Conservation (phyloP, 2,888 invertebrate species). For the Gryllus longicercus region DNA sequence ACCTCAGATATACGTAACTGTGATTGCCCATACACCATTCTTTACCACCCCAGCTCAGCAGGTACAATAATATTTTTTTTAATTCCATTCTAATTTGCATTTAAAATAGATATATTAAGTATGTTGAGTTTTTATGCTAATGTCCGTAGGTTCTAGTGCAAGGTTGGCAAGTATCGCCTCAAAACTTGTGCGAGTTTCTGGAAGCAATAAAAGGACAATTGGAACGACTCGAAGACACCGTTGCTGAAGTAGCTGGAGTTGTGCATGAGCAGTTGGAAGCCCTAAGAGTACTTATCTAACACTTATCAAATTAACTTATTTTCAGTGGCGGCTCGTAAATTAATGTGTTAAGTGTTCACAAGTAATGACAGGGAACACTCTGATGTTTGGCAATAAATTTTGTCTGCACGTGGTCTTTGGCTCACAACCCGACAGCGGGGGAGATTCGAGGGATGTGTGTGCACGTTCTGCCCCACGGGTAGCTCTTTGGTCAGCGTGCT, state of each 20-base stretch:
- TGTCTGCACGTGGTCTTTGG: too few species aligned
- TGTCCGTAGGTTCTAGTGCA: constrained; percentile 58
- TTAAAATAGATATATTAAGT: background rate
- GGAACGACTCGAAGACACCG: constrained; percentile 57
- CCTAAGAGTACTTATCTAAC: constrained; percentile 43
- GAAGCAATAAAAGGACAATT: constrained; percentile 57
- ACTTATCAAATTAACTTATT: background rate
- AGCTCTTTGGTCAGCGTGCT: too few species aligned
- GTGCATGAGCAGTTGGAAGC: constrained; percentile 56
- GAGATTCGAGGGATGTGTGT: too few species aligned
- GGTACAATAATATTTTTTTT: constrained; percentile 44
- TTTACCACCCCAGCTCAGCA: constrained; percentile 67
- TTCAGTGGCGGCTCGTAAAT: background rate
- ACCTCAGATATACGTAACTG: constrained; percentile 68
- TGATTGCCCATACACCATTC: constrained; percentile 74
- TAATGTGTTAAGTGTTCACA: background rate
- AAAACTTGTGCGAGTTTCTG: constrained; percentile 59
- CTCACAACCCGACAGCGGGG: too few species aligned
- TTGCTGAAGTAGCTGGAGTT: constrained; percentile 55
- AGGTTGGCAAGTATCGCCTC: constrained; percentile 60
- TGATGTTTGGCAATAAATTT: too few species aligned
- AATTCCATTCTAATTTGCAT: background rate
- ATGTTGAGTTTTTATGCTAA: background rate
- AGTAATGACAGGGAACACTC: too few species aligned
- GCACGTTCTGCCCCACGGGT: too few species aligned